phyloP scores from a whole-genome alignment of 2,888 invertebrate genomes.

The Sinotaia quadrata region DNA sequence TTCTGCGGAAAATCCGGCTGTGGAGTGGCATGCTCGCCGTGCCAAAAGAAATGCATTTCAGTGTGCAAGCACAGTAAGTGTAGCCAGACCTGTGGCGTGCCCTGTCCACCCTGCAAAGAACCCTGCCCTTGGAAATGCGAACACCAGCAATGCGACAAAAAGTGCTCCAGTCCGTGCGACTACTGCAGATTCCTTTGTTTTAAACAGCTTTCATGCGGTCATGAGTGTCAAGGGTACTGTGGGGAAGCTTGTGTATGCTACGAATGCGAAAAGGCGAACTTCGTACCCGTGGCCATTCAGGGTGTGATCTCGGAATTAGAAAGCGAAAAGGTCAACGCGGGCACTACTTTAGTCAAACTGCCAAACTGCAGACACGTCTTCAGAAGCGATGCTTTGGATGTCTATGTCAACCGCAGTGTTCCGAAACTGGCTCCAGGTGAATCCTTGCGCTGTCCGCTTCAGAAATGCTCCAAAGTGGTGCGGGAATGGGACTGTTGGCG shows the following conservation, averaged over 20 bases:
- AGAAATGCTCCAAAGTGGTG: conserved; percentile 26
- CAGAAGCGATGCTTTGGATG: conserved; percentile 26
- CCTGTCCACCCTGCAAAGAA: conserved; percentile 30
- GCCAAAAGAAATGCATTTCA: conserved; percentile 9
- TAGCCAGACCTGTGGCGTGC: conserved; percentile 12
- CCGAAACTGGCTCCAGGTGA: conserved; percentile 9
- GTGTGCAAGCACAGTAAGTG: conserved; percentile 20
- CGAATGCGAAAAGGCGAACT: conserved; percentile 39
- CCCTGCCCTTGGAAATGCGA: conserved; percentile 14
- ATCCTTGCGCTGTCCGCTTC: conserved; percentile 25
- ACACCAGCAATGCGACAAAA: conserved; percentile 12
- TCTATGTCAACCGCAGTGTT: conserved; percentile 12
- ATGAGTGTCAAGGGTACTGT: conserved; percentile 30
- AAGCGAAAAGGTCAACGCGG: neutral
- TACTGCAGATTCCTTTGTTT: conserved; percentile 13
- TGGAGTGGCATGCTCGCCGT: conserved; percentile 28
- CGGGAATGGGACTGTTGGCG: conserved; percentile 28
- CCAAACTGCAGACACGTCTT: conserved; percentile 31
- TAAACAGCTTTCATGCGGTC: conserved; percentile 3
- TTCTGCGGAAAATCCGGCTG: conserved; percentile 26
- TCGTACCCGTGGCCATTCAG: conserved; percentile 42
- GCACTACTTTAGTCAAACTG: conserved; percentile 19
- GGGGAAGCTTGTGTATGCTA: conserved; percentile 35
- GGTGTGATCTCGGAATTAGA: conserved; percentile 38
- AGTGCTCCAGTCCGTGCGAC: conserved; percentile 23